Evolutionary conservation across 2,888 invertebrate species (phyloP), one percentile per base, ranked within the genome.

Genomic region (Venusia cambrica): DNA sequence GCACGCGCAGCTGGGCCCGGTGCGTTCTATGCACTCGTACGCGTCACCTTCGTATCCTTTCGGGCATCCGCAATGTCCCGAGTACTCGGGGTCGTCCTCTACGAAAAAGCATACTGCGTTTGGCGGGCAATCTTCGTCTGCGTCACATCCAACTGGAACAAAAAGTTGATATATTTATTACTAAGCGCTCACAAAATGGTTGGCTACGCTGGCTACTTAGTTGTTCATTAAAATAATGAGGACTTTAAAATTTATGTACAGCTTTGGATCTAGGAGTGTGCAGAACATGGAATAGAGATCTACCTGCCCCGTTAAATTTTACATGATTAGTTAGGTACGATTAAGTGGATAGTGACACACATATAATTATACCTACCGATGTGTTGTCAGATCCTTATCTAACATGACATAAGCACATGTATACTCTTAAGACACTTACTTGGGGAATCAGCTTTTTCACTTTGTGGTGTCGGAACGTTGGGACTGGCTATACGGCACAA

Each of bases 21-120:
- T 66, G 30, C 70, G 69, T 39, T 90, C 90, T 1, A 81, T 87
- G 64, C 97, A 97, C 51, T 89, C 90, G 42, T 89, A 90, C 4
- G 96, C 97, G 68, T 97, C 94, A 9, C 97, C 97, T 60, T 92
- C 91, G 75, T 90, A 97, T 2, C 95, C 96, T n/a, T 91, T 88
- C 38, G 92, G 93, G 64, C 97, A 97, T 21, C 90, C 89, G 63
- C 97, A 97, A 32, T 75, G 77, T 1, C 80, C 74, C 24, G 48
- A 51, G 36, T 57, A 50, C 30, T 88, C 80, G 1, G 85, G 81
- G 10, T 57, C 56, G 0, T 45, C 28, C 5, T 89, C 76, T 20
- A 89, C 28, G 5, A 88, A 91, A 31, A 90, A 83, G 67, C 97
- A 97, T 28, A 92, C 89, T 2, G 96, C 97, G 65, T 95, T 91